A percentile compares a stretch with the other conserved stretches of the same genome.
phyloP scores from a whole-genome alignment of 2,113 vertebrate genomes.

The Tragulus kanchil region DNA sequence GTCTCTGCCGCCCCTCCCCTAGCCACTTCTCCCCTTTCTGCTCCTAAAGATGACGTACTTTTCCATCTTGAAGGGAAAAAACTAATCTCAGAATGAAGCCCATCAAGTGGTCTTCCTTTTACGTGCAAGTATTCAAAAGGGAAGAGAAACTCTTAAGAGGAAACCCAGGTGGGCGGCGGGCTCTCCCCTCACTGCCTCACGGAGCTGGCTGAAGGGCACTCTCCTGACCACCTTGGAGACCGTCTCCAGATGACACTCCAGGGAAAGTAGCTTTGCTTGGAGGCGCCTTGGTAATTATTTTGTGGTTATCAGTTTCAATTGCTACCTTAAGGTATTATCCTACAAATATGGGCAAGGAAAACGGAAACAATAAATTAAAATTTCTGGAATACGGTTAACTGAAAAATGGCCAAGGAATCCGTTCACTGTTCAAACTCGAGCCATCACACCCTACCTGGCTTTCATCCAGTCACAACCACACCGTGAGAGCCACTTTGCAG shows the following conservation, averaged over 20 bases:
- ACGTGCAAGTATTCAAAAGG: conserved; percentile 75
- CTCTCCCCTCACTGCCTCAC: conserved; percentile 70
- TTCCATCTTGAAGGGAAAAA: conserved; percentile 79
- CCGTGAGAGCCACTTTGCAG: conserved; percentile 62
- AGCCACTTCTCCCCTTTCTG: conserved; percentile 76
- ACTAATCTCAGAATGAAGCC: conserved; percentile 82
- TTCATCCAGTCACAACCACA: conserved; percentile 76
- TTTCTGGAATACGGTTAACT: conserved; percentile 81
- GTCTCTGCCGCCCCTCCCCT: conserved; percentile 1
- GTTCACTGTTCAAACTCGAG: conserved; percentile 80
- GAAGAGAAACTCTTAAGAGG: conserved; percentile 67
- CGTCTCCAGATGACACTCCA: conserved; percentile 78
- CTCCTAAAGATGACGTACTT: conserved; percentile 78
- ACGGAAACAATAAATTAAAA: conserved; percentile 82
- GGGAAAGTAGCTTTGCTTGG: conserved; percentile 71
- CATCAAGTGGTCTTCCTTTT: conserved; percentile 78
- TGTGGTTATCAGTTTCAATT: conserved; percentile 30
- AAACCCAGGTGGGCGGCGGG: conserved; percentile 72
- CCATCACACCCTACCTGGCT: conserved; percentile 79
- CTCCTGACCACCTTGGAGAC: conserved; percentile 81
- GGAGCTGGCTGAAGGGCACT: conserved; percentile 63
- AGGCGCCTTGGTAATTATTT: conserved; percentile 43
- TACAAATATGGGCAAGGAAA: conserved; percentile 81
- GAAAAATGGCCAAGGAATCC: conserved; percentile 67
- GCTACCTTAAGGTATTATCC: conserved; percentile 75